phyloP scores from a whole-genome alignment of 1,140 invertebrate genomes.

The Sycophila sp. region DNA sequence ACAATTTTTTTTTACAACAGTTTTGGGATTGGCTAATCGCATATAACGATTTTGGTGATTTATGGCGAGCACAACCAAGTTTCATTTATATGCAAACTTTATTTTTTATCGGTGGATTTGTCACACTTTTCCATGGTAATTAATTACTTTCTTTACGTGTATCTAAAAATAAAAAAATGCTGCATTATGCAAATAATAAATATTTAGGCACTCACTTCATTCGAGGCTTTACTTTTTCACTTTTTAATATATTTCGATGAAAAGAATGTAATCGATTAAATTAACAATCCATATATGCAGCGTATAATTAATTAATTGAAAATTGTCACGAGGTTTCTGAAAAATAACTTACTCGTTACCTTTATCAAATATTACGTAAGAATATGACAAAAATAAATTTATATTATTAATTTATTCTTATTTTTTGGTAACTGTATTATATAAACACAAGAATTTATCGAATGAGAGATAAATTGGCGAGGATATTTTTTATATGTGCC shows the following conservation, averaged over 20 bases:
- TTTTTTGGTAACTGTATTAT: too few species aligned
- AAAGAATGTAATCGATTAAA: too few species aligned
- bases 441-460: too few species aligned
- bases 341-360: too few species aligned
- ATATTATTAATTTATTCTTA: too few species aligned
- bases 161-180: too few species aligned
- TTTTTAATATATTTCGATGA: background rate
- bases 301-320: background rate
- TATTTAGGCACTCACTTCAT: background rate
- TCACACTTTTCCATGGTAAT: slow-evolving; percentile 71
- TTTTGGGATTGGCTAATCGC: slow-evolving; percentile 69
- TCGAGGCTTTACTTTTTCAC: background rate
- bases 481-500: too few species aligned
- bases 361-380: too few species aligned
- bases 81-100: slow-evolving; percentile 69
- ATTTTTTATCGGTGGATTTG: slow-evolving; percentile 67
- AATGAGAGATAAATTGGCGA: too few species aligned
- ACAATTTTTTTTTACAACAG: slow-evolving; percentile 49
- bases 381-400: too few species aligned
- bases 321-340: too few species aligned
- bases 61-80: slow-evolving; percentile 71
- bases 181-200: too few species aligned
- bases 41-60: slow-evolving; percentile 60
- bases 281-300: background rate
- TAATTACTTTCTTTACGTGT: slow-evolving; percentile 9